Conservation (phyloP, 2,888 invertebrate species). For the Taphrorychus bicolor region DNA sequence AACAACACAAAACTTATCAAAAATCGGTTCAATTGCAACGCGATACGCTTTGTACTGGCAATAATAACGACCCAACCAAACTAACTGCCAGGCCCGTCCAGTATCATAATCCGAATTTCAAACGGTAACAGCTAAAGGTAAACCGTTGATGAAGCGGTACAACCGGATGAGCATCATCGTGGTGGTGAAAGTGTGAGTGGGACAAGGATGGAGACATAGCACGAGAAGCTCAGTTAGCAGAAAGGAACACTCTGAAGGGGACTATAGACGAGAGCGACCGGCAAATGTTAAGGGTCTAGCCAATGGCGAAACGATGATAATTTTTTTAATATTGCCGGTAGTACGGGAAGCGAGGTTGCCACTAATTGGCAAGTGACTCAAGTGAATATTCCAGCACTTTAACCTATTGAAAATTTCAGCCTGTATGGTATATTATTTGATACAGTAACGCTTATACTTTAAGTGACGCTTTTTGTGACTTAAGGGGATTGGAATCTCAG, state of each 20-base stretch:
- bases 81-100: neutral
- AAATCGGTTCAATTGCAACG: neutral
- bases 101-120: neutral
- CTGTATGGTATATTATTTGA: too few species aligned
- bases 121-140: neutral
- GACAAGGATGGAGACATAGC: neutral
- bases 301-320: conserved; percentile 17
- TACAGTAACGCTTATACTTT: too few species aligned
- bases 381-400: too few species aligned
- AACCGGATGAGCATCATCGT: neutral
- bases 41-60: neutral
- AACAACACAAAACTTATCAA: neutral
- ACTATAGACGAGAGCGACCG: conserved; percentile 21
- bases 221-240: neutral
- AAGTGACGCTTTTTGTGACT: too few species aligned
- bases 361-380: too few species aligned
- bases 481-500: too few species aligned
- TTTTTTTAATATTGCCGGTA: conserved; percentile 21
- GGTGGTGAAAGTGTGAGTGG: too few species aligned
- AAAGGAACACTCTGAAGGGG: conserved; percentile 19
- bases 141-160: neutral
- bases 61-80: neutral
- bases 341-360: neutral
- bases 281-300: conserved; percentile 12
- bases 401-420: too few species aligned